A percentile compares a stretch with the other conserved stretches of the same genome.
These are phyloP conservation scores for human (Homo sapiens) DNA, from an alignment of 2,113 vertebrate genomes.

Conservation along the genomic window DNA sequence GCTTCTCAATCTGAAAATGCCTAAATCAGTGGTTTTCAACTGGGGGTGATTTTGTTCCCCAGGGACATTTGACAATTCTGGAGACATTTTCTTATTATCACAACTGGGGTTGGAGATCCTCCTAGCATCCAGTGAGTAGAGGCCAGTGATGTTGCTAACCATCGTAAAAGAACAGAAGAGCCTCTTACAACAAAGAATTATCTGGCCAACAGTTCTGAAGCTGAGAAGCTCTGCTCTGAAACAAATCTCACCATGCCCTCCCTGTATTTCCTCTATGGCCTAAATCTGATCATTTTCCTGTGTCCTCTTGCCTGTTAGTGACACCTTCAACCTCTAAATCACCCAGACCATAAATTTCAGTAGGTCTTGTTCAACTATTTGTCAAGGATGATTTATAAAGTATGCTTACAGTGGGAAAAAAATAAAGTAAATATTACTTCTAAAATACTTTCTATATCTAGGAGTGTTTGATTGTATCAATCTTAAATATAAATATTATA, in stretches of 20 bases:
- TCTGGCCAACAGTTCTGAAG: not conserved
- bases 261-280: not conserved
- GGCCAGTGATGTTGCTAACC: not conserved
- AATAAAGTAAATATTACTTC: not conserved
- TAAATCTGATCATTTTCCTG: not conserved
- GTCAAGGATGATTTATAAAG: not conserved
- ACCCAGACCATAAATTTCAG: not conserved
- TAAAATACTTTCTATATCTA: not conserved
- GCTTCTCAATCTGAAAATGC: not conserved
- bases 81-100: not conserved
- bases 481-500: not conserved
- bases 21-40: not conserved
- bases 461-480: not conserved
- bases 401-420: not conserved
- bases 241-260: not conserved
- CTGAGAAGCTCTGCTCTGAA: not conserved
- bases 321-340: not conserved
- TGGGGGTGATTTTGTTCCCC: not conserved
- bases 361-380: conserved; percentile 2
- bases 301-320: not conserved
- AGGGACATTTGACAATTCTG: not conserved
- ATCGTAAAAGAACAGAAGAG: too few relatives aligned
- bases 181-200: not conserved
- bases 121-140: not conserved
- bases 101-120: rapidly evolving